Evolutionary conservation across 2,113 vertebrate species (phyloP).

Genomic region (Apteryx owenii): DNA sequence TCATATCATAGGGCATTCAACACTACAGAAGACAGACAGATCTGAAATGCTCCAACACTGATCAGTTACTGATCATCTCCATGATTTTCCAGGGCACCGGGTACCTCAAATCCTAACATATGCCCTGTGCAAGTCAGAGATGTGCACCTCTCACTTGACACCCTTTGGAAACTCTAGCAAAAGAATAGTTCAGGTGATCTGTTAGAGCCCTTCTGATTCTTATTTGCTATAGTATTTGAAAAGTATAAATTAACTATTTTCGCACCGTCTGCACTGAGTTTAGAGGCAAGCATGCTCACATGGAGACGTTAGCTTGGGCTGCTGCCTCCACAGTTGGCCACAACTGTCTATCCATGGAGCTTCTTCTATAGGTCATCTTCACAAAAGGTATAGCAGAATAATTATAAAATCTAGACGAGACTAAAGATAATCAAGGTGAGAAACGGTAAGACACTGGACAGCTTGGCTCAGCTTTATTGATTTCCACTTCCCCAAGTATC

Average conservation of each 20-base stretch:
- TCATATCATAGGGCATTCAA: background rate
- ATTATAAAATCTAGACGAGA: background rate
- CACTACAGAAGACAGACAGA: background rate
- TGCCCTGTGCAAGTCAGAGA: accelerated
- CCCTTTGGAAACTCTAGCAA: too few relatives aligned
- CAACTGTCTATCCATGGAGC: background rate
- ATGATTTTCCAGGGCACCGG: accelerated
- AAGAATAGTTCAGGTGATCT: background rate
- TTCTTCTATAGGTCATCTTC: background rate
- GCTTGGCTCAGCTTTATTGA: background rate
- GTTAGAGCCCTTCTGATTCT: background rate
- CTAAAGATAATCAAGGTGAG: background rate
- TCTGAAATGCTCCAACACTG: background rate
- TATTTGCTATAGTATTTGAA: background rate
- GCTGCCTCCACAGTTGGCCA: background rate
- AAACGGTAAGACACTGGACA: background rate
- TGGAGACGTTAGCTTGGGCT: too few relatives aligned
- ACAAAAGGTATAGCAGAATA: accelerated
- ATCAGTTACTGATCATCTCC: background rate
- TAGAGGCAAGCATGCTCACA: background rate
- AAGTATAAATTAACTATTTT: background rate
- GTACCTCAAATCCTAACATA: background rate
- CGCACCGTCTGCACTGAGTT: background rate
- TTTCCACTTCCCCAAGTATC: background rate
- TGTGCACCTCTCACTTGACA: accelerated